These are phyloP conservation scores for Lithosia quadra DNA, from an alignment of 2,888 invertebrate species.

Conservation along the genomic window DNA sequence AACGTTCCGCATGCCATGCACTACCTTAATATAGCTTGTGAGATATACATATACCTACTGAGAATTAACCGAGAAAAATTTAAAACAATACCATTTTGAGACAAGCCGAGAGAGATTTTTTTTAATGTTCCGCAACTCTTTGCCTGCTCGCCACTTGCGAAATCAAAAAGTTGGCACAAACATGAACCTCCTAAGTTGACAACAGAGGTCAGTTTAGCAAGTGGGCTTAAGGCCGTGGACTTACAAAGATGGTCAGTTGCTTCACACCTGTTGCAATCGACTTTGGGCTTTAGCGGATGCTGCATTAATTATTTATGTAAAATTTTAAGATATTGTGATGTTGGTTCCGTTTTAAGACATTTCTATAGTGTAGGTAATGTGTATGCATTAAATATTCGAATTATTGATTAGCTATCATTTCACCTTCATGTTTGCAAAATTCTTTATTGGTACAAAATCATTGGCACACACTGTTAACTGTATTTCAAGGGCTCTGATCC, in stretches of 20 bases:
- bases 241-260: conserved; percentile 37
- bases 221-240: conserved; percentile 33
- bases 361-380: not conserved
- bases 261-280: conserved; percentile 33
- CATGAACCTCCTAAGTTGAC: conserved; percentile 25
- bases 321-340: conserved; percentile 4
- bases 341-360: conserved; percentile 10
- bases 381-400: not conserved
- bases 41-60: too few species aligned
- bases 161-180: conserved; percentile 25
- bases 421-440: not conserved
- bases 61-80: too few species aligned
- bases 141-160: conserved; percentile 23
- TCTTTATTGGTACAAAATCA: not conserved
- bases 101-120: too few species aligned
- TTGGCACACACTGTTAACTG: not conserved
- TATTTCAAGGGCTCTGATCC: not conserved
- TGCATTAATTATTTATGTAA: conserved; percentile 27
- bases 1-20: not conserved
- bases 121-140: not conserved
- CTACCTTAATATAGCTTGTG: too few species aligned
- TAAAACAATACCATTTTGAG: too few species aligned
- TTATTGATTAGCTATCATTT: not conserved
- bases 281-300: conserved; percentile 16
- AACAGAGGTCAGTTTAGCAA: conserved; percentile 38